Evolutionary conservation across 2,797 vertebrate species (phyloP).

Genomic region (Delichon dasypus): DNA sequence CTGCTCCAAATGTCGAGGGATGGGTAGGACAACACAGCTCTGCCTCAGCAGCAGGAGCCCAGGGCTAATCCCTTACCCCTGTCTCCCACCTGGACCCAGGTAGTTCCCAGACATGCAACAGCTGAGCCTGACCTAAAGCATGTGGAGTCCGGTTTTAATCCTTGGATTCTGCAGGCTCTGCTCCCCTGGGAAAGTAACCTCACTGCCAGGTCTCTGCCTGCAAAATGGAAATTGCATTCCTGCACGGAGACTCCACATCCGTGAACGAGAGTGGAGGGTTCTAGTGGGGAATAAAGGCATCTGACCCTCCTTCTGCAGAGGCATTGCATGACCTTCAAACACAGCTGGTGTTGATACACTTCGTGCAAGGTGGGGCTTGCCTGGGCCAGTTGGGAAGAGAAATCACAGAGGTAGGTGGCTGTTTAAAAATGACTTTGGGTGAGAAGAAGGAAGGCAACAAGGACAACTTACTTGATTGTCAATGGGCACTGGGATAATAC

Average conservation of each 20-base stretch:
- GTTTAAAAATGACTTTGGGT: neutral
- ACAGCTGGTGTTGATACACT: neutral
- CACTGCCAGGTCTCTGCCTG: neutral
- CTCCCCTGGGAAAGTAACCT: neutral
- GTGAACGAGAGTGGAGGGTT: neutral
- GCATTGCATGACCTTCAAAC: neutral
- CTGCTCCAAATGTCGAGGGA: neutral
- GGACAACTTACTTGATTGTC: neutral
- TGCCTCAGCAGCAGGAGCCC: neutral
- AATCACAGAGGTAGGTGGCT: neutral
- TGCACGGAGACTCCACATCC: neutral
- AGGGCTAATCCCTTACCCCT: neutral
- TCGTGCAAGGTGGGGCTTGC: neutral
- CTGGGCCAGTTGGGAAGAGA: neutral
- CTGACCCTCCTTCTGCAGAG: neutral
- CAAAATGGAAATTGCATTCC: neutral
- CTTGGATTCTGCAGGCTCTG: fast-evolving
- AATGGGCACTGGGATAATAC: neutral
- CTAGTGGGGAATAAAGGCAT: neutral
- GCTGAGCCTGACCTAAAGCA: neutral
- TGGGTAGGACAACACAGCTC: neutral
- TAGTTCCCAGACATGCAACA: neutral
- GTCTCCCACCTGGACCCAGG: neutral
- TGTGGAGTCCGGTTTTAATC: fast-evolving
- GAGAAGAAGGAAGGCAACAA: neutral